A percentile compares a stretch with the other conserved stretches of the same genome.
Evolutionary conservation across 2,888 invertebrate genomes (phyloP).

Genomic region (Drosophila picticornis): DNA sequence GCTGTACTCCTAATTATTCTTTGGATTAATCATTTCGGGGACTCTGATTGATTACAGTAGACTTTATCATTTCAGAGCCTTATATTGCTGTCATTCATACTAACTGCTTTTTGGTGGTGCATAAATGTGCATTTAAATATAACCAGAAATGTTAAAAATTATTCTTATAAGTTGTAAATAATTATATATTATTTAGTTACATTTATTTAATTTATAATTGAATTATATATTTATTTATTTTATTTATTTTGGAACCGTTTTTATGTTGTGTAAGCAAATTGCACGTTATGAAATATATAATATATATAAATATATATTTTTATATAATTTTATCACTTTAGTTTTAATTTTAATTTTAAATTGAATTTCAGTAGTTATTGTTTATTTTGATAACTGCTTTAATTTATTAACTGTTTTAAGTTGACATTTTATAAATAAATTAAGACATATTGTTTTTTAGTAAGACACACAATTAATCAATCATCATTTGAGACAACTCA

Average conservation of each 20-base stretch:
- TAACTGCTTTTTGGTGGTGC: no score
- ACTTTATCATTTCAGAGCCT: no score
- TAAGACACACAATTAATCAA: not conserved
- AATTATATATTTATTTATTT: not conserved
- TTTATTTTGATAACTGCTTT: not conserved
- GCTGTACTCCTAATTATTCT: not conserved
- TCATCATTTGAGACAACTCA: not conserved
- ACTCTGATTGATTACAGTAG: no score
- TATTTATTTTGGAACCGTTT: not conserved
- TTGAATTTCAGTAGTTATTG: not conserved
- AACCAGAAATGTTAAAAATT: no score
- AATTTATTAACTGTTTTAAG: not conserved
- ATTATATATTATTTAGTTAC: not conserved
- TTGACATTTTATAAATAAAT: not conserved
- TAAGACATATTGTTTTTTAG: accelerated
- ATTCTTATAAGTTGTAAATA: not conserved
- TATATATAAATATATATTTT: not conserved
- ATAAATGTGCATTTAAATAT: no score
- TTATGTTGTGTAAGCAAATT: not conserved
- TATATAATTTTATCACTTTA: not conserved
- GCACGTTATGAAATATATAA: not conserved
- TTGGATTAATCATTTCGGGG: not conserved
- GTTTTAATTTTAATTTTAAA: not conserved
- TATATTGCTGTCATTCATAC: no score
- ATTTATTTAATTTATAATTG: not conserved